Conservation (phyloP, 2,797 vertebrate genomes). For the Prionace glauca region DNA sequence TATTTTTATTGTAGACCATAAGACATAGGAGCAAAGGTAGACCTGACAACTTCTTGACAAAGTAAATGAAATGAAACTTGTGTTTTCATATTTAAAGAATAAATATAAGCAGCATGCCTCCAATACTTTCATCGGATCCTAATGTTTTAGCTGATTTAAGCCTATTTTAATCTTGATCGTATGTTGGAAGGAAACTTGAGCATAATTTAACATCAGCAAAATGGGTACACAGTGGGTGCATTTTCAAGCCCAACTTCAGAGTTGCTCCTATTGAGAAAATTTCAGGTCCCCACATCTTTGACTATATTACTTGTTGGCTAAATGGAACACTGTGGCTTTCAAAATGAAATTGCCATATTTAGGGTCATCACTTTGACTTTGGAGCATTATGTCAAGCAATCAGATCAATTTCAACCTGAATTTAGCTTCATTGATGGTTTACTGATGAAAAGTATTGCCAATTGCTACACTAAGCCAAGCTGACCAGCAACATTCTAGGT, state of each 20-base stretch:
- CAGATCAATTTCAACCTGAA: not conserved
- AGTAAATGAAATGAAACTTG: not conserved
- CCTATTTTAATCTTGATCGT: not conserved
- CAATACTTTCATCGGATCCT: not conserved
- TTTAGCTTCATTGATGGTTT: not conserved
- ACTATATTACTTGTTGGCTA: not conserved
- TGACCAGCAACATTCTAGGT: not conserved
- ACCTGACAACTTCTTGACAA: not conserved
- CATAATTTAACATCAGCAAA: not conserved
- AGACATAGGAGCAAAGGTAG: no score
- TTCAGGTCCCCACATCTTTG: not conserved
- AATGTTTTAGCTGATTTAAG: not conserved
- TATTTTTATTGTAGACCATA: not conserved
- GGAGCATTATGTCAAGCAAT: not conserved
- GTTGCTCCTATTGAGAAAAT: not conserved
- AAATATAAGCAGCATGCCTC: not conserved
- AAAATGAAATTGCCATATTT: not conserved
- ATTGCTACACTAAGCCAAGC: not conserved
- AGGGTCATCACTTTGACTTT: not conserved
- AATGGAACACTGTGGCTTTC: not conserved
- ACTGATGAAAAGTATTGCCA: not conserved
- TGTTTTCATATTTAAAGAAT: not conserved
- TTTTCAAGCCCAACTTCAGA: not conserved
- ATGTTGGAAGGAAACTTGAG: not conserved
- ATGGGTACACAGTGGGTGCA: not conserved